Conservation (phyloP, 2,888 invertebrate species). For the Oxytorus armatus region DNA sequence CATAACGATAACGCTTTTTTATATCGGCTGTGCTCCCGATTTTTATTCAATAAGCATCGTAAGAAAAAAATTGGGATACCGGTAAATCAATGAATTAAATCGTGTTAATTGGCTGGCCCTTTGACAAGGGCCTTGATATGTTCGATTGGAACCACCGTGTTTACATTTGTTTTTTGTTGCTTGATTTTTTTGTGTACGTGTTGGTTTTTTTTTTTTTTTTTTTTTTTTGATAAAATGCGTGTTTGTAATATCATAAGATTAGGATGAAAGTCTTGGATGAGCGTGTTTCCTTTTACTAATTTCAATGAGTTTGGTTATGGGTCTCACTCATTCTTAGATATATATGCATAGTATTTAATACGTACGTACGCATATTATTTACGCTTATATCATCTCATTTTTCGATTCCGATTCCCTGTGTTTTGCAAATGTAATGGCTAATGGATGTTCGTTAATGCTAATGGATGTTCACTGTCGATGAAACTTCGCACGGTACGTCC, state of each 20-base stretch:
- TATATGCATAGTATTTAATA: slow-evolving; percentile 1
- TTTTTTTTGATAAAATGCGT: slow-evolving; percentile 37
- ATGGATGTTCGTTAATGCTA: slow-evolving; percentile 7
- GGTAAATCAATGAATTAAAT: slow-evolving; percentile 74
- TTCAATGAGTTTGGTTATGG: slow-evolving; percentile 22
- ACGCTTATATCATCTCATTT: slow-evolving; percentile 29
- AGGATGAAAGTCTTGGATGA: slow-evolving; percentile 26
- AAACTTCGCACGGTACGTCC: slow-evolving; percentile 36
- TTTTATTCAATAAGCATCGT: slow-evolving; percentile 72
- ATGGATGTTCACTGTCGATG: too few species aligned
- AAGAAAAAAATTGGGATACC: slow-evolving; percentile 77
- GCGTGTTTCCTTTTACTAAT: slow-evolving; percentile 23
- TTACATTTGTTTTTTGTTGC: slow-evolving; percentile 39
- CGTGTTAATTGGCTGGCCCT: slow-evolving; percentile 75
- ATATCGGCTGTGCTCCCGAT: slow-evolving; percentile 37
- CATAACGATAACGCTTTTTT: slow-evolving; percentile 44
- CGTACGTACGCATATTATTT: background rate
- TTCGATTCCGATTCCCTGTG: slow-evolving; percentile 15
- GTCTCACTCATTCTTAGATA: background rate
- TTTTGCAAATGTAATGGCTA: slow-evolving; percentile 23
- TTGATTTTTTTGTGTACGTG: slow-evolving; percentile 4
- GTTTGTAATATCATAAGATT: slow-evolving; percentile 26
- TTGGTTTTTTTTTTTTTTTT: too few species aligned
- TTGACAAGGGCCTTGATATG: slow-evolving; percentile 78
- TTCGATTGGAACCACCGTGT: slow-evolving; percentile 78